phyloP scores from a whole-genome alignment of 1,140 invertebrate species.

The Tetramorium parvispinum region DNA sequence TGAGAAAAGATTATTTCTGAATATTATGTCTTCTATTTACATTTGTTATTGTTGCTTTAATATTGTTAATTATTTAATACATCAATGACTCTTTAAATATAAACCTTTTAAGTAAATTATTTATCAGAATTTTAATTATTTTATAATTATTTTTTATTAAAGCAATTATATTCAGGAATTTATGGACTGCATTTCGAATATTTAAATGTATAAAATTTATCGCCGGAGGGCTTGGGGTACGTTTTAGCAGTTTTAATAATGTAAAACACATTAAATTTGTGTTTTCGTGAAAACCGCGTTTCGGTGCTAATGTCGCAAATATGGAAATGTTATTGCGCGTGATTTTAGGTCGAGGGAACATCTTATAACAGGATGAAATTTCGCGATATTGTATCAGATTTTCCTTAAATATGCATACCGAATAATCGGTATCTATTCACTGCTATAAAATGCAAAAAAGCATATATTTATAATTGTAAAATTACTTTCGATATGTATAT shows the following conservation, averaged over 20 bases:
- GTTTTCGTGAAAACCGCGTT: slow-evolving; percentile 12
- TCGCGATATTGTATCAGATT: not conserved
- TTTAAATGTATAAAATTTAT: slow-evolving; percentile 34
- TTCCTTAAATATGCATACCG: slow-evolving; percentile 25
- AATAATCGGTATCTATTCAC: not conserved
- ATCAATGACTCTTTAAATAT: not conserved
- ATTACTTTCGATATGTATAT: not conserved
- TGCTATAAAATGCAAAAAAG: not conserved
- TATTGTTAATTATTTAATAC: not conserved
- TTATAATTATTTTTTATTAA: not conserved
- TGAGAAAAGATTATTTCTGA: not conserved
- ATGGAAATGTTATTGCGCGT: slow-evolving; percentile 45
- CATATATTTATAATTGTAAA: not conserved
- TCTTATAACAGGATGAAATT: not conserved
- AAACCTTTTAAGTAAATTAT: not conserved
- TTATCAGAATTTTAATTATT: not conserved
- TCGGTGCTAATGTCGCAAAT: slow-evolving; percentile 3
- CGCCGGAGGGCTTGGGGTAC: not conserved
- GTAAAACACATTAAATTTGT: slow-evolving; percentile 34
- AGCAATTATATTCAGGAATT: not conserved
- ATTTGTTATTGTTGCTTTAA: not conserved
- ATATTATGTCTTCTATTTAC: not conserved
- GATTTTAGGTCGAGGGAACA: not conserved
- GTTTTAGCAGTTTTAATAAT: slow-evolving; percentile 21
- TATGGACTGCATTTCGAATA: not conserved